Evolutionary conservation across 2,113 vertebrate species (phyloP), one percentile per base, ranked within the genome.

Genomic region (Nothoprocta perdicaria): DNA sequence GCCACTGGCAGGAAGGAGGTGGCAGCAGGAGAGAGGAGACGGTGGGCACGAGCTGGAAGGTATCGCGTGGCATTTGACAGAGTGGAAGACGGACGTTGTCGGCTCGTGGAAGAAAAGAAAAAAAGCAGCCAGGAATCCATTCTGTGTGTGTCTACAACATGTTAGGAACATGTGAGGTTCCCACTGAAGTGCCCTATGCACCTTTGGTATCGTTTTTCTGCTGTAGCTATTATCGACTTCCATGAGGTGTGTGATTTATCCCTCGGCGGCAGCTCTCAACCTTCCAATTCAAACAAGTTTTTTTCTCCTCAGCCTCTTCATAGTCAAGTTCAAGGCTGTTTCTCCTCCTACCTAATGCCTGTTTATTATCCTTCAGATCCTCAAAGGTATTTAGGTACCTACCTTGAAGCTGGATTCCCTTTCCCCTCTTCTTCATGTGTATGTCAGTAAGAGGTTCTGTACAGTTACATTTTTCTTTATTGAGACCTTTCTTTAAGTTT

Each of bases 1-100:
- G 91, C 69, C 75, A 57, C 80, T 95, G 92, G 82, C 90, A 96
- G 85, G 50, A 83, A 35, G 73, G 86, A 65, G 90, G 17, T 86
- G 83, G 73, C 88, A 88, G 74, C 40, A 72, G 69, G 65, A 57
- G 80, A 86, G 68, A 90, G 82, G 65, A 86, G 80, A 6, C 0
- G 0, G 86, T 86, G 83, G 77, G 88, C 73, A 86, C 43, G 62
- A 57, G 80, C 46, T 96, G 48, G 79, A 86, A 91, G 66, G 53
- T 62, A 53, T 84, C 71, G 58, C 53, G 35, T 65, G 90, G 79
- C 6, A 12, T 57, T 61, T 68, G 80, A 27, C 77, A 90, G 90
- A 53, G 90, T 52, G 62, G 58, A 75, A 92, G 88, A 68, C 86
- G 76, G 90, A 86, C 93, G 78, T 29, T 88, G 80, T 29, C 68